Evolutionary conservation across 2,797 vertebrate genomes (phyloP), one percentile per base, ranked within the genome.

Genomic region (Lemur catta): DNA sequence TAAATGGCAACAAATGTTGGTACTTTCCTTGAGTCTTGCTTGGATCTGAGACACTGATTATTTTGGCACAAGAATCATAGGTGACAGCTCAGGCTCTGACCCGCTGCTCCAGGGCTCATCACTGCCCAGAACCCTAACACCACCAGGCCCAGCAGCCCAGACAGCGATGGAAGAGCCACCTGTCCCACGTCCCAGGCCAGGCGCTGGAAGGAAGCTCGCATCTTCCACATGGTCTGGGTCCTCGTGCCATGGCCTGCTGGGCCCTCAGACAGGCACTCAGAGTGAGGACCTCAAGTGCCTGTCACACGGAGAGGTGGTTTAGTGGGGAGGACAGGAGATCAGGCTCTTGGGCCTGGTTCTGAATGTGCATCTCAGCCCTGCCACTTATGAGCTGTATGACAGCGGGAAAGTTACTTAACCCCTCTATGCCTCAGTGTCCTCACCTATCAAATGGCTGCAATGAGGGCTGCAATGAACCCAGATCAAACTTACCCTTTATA

Each of bases 141-240:
- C 33, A 33, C 38, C 2, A 50, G 72, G 55, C n/a, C 24, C 79
- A 46, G 63, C 17, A 75, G 26, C 33, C 72, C 52, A 18, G 57
- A 91, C 1, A 35, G 7, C 17, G 61, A 33, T 41, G 63, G 14
- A 4, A 86, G 13, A 76, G 38, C 41, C 10, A 84, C 48, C 17
- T 6, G 78, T 20, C 15, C 84, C 74, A 18, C 0, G 0, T 3
- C 7, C 46, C 8, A 7, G 26, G 38, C 13, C 15, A 22, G 50
- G 57, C 52, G n/a, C 38, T 7, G 3, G 38, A 72, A 74, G 69
- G 80, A 74, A 81, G 11, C 46, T 35, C 11, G 1, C 33, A 65
- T 65, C 15, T 65, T 65, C 63, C 35, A 10, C 0, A 0, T 74
- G 48, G 38, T 7, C 46, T 30, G 15, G 69, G 28, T 17, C n/a